Base-by-base conservation (phyloP, 30 jellyfish, hydroid and myxozoan genomes). In the Clytia hemisphaerica region DNA sequence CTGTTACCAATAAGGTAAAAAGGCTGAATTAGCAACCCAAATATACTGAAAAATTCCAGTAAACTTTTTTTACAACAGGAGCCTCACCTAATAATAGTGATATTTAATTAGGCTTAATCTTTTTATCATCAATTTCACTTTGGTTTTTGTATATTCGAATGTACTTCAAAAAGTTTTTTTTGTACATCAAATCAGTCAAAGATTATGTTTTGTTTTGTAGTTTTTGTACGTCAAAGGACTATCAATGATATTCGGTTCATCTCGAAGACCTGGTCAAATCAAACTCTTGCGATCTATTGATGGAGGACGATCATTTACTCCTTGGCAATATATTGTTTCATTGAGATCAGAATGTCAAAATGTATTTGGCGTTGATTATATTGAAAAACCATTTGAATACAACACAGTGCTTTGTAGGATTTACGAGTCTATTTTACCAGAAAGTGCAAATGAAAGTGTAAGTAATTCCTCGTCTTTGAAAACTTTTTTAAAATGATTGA, bases 191-290 rank as follows among this genome's bases (percentile, higher is more conserved):
- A n/a, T n/a, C n/a, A n/a, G n/a, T n/a, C n/a, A n/a, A n/a, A n/a
- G n/a, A n/a, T n/a, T n/a, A n/a, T n/a, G n/a, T n/a, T n/a, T 22
- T 35, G 60, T 36, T 54, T 60, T 50, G 6, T 34, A 76, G 93
- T 67, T 44, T 63, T 44, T 70, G 9, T 75, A 61, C 61, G 81
- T 76, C 37, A 42, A 42, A 37, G 71, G 68, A 29, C 58, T 75
- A n/a, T 22, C 67, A 63, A 45, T 84, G 12, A 22, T 24, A 7
- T 84, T 75, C 62, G 92, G 86, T n/a, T 78, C 87, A 0, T 84
- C 67, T 34, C 93, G 70, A 53, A 45, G 95, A 49, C 95, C 95
- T 29, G 95, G 95, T 4, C 95, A 83, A 61, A 83, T 83, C 16
- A 9, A 15, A 25, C 61, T 58, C 35, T 57, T 48, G 32, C 74